Conservation (phyloP, 2,797 vertebrate species). For the Hypotaenidia philippensis region DNA sequence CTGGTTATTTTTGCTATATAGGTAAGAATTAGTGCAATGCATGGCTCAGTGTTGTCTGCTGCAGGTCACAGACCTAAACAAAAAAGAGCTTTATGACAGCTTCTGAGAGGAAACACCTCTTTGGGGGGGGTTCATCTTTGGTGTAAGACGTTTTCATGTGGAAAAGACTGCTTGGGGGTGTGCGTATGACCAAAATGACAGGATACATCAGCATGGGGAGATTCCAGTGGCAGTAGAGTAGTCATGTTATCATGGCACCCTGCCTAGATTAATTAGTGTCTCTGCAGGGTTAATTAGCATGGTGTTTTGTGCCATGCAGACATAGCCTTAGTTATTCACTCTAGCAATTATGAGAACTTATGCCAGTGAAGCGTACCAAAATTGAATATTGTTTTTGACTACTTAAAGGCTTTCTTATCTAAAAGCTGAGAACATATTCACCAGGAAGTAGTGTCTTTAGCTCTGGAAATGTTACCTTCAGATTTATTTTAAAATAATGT, state of each 20-base stretch:
- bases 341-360: neutral
- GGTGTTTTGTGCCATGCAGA: neutral
- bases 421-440: neutral
- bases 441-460: neutral
- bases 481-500: neutral
- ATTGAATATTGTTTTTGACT: neutral
- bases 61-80: neutral
- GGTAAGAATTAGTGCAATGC: neutral
- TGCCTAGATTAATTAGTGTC: conserved; percentile 22
- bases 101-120: neutral
- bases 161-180: neutral
- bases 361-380: neutral
- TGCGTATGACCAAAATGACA: neutral
- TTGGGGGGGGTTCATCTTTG: rapidly evolving
- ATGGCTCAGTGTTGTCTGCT: neutral
- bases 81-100: neutral
- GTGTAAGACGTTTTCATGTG: neutral
- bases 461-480: neutral
- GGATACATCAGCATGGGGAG: rapidly evolving
- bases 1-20: neutral
- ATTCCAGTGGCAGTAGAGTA: neutral
- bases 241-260: neutral
- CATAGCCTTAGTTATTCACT: neutral
- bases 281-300: conserved; percentile 27
- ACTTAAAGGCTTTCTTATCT: neutral